A percentile compares a stretch with the other conserved stretches of the same genome.
phyloP scores from a whole-genome alignment of 2,888 invertebrate species.

The Tryphoninae sp. region DNA sequence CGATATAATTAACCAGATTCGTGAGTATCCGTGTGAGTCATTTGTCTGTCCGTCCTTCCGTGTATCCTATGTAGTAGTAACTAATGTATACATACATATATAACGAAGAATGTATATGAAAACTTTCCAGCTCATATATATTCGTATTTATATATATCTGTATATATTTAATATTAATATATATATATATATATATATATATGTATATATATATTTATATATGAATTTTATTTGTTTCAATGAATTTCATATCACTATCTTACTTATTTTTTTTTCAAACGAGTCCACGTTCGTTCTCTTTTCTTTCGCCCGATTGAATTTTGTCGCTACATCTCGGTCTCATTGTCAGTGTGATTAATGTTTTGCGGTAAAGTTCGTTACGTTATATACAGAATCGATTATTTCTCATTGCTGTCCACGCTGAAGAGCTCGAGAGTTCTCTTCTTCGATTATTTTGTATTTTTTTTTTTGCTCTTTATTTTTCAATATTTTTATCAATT shows the following conservation, averaged over 20 bases:
- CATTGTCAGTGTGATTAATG: conserved; percentile 17
- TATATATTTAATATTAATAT: conserved; percentile 43
- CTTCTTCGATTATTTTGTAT: conserved; percentile 12
- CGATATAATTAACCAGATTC: conserved; percentile 12
- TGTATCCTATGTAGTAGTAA: conserved; percentile 14
- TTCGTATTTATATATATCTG: conserved; percentile 32
- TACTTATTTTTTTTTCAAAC: conserved; percentile 60
- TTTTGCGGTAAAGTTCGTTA: conserved; percentile 70
- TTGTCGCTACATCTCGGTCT: conserved; percentile 18
- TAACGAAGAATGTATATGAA: background rate
- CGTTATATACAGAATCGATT: conserved; percentile 77
- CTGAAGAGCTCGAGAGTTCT: conserved; percentile 63
- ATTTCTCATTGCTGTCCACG: conserved; percentile 72
- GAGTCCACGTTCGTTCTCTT: conserved; percentile 62
- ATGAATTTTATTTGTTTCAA: conserved; percentile 58
- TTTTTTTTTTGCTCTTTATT: background rate
- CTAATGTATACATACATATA: conserved; percentile 37
- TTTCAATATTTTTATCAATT: background rate
- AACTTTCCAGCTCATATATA: conserved; percentile 8
- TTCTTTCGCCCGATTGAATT: conserved; percentile 37
- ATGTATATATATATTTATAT: conserved; percentile 16
- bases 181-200: conserved; percentile 11
- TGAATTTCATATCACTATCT: conserved; percentile 68
- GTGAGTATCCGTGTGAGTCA: conserved; percentile 17
- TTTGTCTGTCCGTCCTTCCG: conserved; percentile 15